A percentile compares a stretch with the other conserved stretches of the same genome.
phyloP scores from a whole-genome alignment of 2,797 vertebrate genomes.

The Danio kyathit region DNA sequence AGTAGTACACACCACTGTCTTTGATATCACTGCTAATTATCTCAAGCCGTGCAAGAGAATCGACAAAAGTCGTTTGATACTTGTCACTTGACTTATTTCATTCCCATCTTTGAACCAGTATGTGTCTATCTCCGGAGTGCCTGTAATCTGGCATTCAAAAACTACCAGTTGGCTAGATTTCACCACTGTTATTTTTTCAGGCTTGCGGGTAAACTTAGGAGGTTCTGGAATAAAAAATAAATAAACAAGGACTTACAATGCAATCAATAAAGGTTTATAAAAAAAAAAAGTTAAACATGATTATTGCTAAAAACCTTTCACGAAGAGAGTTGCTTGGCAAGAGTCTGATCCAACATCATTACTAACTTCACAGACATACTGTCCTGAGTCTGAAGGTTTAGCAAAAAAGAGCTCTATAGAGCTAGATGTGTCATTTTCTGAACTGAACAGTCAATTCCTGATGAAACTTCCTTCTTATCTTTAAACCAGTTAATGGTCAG shows the following conservation, averaged over 20 bases:
- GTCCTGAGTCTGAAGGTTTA: conserved; percentile 89
- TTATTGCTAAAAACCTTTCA: conserved; percentile 88
- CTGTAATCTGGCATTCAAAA: conserved; percentile 93
- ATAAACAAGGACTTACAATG: conserved; percentile 21
- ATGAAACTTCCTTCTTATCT: conserved; percentile 90
- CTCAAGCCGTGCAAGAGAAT: conserved; percentile 89
- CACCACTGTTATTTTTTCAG: conserved; percentile 87
- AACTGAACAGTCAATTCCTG: conserved; percentile 86
- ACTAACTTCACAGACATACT: conserved; percentile 91
- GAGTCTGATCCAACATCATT: conserved; percentile 92
- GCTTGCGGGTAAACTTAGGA: conserved; percentile 91
- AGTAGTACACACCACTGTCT: conserved; percentile 92
- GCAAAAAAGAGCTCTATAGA: conserved; percentile 91
- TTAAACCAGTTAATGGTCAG: conserved; percentile 96
- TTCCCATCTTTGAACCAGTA: conserved; percentile 95
- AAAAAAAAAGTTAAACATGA: background rate
- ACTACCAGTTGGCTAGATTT: conserved; percentile 86
- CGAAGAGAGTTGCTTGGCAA: conserved; percentile 90
- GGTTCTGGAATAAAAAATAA: conserved; percentile 81
- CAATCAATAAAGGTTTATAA: background rate
- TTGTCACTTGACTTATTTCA: conserved; percentile 85
- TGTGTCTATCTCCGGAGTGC: conserved; percentile 92
- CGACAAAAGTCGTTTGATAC: conserved; percentile 82
- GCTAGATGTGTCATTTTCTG: conserved; percentile 90
- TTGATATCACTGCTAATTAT: conserved; percentile 81